These are phyloP conservation scores for Phyllopteryx taeniolatus DNA, from an alignment of 2,113 vertebrate species.

Conservation along the genomic window DNA sequence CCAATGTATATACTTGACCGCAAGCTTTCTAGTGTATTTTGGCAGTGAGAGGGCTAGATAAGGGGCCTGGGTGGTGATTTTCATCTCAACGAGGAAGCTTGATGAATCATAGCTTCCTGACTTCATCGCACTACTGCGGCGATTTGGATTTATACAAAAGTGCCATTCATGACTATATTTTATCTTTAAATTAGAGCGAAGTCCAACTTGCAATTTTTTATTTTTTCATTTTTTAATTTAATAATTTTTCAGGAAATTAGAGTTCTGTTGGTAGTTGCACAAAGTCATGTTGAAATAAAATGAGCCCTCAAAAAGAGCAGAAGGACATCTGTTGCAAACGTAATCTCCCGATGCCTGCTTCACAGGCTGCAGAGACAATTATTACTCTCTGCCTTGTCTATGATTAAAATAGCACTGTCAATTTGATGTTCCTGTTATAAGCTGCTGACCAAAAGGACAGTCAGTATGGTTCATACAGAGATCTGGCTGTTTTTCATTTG, in stretches of 20 bases:
- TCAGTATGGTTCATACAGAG: conserved; percentile 8
- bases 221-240: background rate
- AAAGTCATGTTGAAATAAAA: conserved; percentile 27
- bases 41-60: conserved; percentile 51
- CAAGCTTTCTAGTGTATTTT: conserved; percentile 50
- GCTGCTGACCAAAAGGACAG: conserved; percentile 25
- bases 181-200: background rate
- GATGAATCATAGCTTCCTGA: conserved; percentile 57
- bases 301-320: conserved; percentile 20
- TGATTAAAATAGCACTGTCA: conserved; percentile 55
- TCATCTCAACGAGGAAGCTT: conserved; percentile 52
- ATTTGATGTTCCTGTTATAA: conserved; percentile 27
- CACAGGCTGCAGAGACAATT: conserved; percentile 50
- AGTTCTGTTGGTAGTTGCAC: background rate
- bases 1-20: conserved; percentile 8
- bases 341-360: conserved; percentile 46
- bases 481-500: conserved; percentile 22
- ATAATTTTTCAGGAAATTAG: background rate
- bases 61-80: conserved; percentile 52
- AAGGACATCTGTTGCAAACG: conserved; percentile 26
- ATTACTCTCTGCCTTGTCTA: conserved; percentile 37
- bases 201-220: background rate
- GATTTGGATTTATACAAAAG: conserved; percentile 15
- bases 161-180: background rate
- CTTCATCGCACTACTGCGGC: conserved; percentile 17